Conservation (phyloP, 2,797 vertebrate species). For the Babyrousa celebensis region DNA sequence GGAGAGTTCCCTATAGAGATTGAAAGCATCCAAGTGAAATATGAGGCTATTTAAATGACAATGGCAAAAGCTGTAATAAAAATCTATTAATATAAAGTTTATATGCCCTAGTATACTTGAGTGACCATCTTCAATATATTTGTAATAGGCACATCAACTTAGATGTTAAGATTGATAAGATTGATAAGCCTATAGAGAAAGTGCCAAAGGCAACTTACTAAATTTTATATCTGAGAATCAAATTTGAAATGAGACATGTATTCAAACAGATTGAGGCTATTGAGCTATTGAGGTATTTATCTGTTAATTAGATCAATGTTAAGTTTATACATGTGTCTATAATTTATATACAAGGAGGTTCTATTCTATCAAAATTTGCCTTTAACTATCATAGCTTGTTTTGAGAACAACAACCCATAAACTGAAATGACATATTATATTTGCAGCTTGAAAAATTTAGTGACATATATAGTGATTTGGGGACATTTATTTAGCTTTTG, state of each 20-base stretch:
- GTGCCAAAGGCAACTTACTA: neutral
- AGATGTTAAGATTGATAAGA: slow-evolving; percentile 8
- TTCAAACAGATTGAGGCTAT: slow-evolving; percentile 25
- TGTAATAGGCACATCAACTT: neutral
- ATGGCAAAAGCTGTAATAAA: slow-evolving; percentile 9
- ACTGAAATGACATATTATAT: slow-evolving; percentile 33
- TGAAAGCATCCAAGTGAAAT: slow-evolving; percentile 39
- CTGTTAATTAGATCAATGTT: slow-evolving; percentile 22
- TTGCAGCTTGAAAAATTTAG: slow-evolving; percentile 59
- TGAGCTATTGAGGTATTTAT: slow-evolving; percentile 28
- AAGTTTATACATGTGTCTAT: neutral
- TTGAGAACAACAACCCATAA: slow-evolving; percentile 3
- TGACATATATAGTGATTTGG: slow-evolving; percentile 55
- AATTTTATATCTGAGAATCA: slow-evolving; percentile 41
- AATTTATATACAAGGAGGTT: neutral
- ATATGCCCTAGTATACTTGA: neutral
- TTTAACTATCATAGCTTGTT: slow-evolving; percentile 38
- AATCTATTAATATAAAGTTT: slow-evolving; percentile 10
- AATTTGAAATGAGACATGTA: neutral
- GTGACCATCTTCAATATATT: neutral
- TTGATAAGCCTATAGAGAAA: slow-evolving; percentile 16
- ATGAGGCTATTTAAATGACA: slow-evolving; percentile 12
- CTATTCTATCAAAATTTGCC: neutral
- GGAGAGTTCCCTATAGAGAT: neutral
- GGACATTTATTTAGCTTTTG: slow-evolving; percentile 63